A percentile compares a stretch with the other conserved stretches of the same genome.
These are phyloP conservation scores for Myotis brandtii DNA, from an alignment of 2,113 vertebrate genomes.

Conservation along the genomic window DNA sequence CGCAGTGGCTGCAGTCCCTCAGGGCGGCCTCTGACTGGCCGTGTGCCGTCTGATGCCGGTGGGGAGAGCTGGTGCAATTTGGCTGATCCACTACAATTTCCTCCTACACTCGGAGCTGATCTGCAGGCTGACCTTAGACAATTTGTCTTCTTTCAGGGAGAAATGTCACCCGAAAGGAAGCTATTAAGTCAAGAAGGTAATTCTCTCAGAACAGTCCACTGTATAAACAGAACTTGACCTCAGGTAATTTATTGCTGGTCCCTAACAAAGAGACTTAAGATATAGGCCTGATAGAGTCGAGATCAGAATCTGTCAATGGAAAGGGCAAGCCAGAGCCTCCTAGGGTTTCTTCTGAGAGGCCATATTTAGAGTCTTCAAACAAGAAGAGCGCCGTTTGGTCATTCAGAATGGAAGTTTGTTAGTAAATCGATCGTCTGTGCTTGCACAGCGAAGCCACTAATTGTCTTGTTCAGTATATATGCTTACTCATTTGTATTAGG, in stretches of 20 bases:
- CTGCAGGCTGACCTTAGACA: constrained; percentile 87
- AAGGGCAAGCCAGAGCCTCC: background rate
- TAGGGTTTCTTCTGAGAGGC: background rate
- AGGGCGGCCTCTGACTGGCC: constrained; percentile 61
- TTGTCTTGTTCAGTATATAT: constrained; percentile 22
- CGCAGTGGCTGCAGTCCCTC: constrained; percentile 3
- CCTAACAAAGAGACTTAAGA: constrained; percentile 86
- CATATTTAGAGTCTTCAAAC: constrained; percentile 10
- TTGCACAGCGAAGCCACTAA: background rate
- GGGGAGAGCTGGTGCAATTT: constrained; percentile 84
- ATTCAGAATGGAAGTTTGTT: background rate
- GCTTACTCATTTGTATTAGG: background rate
- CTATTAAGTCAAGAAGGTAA: constrained; percentile 92
- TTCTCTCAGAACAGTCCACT: constrained; percentile 86
- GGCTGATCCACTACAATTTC: constrained; percentile 89
- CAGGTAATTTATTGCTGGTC: constrained; percentile 86
- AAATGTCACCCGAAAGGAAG: constrained; percentile 91
- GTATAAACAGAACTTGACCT: constrained; percentile 92
- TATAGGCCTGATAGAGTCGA: constrained; percentile 66
- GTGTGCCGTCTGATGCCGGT: constrained; percentile 81
- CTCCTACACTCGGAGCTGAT: constrained; percentile 87
- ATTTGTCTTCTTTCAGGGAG: constrained; percentile 90
- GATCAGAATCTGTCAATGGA: constrained; percentile 67
- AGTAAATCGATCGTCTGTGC: background rate
- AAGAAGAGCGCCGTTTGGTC: background rate